These are phyloP conservation scores for Macropus fuliginosus DNA, from an alignment of 2,797 vertebrate species.

Conservation along the genomic window DNA sequence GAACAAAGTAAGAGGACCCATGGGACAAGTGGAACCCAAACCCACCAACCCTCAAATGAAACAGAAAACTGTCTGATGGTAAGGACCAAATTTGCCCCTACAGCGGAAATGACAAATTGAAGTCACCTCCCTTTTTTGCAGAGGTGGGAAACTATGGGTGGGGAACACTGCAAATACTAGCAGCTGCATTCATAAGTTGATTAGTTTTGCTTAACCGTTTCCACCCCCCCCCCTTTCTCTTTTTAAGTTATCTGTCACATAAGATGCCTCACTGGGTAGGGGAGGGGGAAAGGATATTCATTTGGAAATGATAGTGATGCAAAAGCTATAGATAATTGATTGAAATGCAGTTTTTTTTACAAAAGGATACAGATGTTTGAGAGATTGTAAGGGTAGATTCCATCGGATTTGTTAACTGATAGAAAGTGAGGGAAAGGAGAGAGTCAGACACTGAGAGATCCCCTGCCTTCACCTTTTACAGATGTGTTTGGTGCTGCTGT, in stretches of 20 bases:
- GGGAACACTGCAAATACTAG: background rate
- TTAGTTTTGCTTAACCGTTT: background rate
- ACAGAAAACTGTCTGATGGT: background rate
- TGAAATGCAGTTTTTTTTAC: background rate
- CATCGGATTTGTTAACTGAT: background rate
- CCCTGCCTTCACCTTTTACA: background rate
- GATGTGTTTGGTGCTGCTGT: background rate
- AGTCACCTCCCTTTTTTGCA: background rate
- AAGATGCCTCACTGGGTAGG: background rate
- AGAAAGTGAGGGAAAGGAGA: background rate
- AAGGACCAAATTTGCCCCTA: background rate
- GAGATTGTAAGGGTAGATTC: background rate
- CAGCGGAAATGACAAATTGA: background rate
- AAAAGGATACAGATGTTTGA: background rate
- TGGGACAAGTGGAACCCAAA: background rate
- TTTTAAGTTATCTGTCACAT: background rate
- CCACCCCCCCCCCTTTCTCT: background rate
- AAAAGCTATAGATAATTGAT: background rate
- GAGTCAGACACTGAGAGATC: background rate
- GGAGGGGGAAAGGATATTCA: background rate
- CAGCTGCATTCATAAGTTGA: background rate
- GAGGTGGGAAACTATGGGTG: background rate
- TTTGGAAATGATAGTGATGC: background rate
- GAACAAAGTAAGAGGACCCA: background rate
- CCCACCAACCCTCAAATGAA: background rate